A percentile compares a stretch with the other conserved stretches of the same genome.
These are phyloP conservation scores for Neogale vison DNA, from an alignment of 2,113 vertebrate species.

Conservation along the genomic window DNA sequence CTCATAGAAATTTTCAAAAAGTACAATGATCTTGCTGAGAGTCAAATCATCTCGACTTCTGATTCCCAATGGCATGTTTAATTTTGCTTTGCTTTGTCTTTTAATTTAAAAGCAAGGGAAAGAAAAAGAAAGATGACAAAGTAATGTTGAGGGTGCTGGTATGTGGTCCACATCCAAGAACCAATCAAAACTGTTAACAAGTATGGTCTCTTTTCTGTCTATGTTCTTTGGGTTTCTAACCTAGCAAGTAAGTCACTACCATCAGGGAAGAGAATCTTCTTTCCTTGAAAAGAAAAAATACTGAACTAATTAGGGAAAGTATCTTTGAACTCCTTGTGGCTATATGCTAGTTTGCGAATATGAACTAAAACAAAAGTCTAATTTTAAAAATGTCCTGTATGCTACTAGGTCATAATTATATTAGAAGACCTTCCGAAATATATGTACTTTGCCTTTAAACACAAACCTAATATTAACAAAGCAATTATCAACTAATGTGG, in stretches of 20 bases:
- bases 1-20: slow-evolving; percentile 55
- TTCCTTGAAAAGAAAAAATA: slow-evolving; percentile 50
- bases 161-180: slow-evolving; percentile 32
- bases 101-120: slow-evolving; percentile 52
- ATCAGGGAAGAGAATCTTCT: neutral
- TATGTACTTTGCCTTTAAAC: slow-evolving; percentile 38
- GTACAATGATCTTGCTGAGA: slow-evolving; percentile 65
- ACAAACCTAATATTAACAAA: neutral
- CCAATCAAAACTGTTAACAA: slow-evolving; percentile 18
- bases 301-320: slow-evolving; percentile 4
- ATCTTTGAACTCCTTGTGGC: neutral
- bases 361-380: neutral
- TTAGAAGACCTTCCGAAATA: slow-evolving; percentile 37
- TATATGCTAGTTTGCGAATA: slow-evolving; percentile 29
- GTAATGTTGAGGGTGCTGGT: neutral
- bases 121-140: neutral
- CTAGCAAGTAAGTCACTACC: slow-evolving; percentile 6
- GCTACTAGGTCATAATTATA: neutral
- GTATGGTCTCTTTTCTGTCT: slow-evolving; percentile 39
- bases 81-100: slow-evolving; percentile 50
- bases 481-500: slow-evolving; percentile 16
- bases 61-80: slow-evolving; percentile 37
- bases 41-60: slow-evolving; percentile 46
- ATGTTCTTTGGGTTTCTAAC: slow-evolving; percentile 39
- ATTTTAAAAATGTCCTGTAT: slow-evolving; percentile 35